These are phyloP conservation scores for Plecotus auritus DNA, from an alignment of 2,113 vertebrate genomes.

Conservation along the genomic window DNA sequence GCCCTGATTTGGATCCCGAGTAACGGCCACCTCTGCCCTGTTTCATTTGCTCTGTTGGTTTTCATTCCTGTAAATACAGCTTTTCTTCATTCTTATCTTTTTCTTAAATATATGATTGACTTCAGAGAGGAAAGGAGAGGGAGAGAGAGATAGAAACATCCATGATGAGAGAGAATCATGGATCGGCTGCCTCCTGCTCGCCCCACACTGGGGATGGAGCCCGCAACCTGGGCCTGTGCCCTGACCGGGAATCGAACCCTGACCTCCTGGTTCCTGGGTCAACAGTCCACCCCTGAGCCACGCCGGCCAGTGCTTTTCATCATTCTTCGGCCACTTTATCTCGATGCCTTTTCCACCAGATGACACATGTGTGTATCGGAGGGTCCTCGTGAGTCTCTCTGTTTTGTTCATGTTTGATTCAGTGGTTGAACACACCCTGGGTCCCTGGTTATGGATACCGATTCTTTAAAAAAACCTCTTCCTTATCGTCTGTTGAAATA, in stretches of 20 bases:
- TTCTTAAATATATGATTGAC: too few species aligned
- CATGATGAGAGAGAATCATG: too few species aligned
- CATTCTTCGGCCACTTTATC: background rate
- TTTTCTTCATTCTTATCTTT: background rate
- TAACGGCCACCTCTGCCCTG: background rate
- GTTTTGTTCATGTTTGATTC: background rate
- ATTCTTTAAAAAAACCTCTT: background rate
- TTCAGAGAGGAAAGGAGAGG: too few species aligned
- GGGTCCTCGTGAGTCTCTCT: background rate
- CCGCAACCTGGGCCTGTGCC: too few species aligned
- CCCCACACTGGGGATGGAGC: too few species aligned
- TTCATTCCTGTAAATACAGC: background rate
- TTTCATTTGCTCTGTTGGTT: background rate
- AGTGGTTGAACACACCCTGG: background rate
- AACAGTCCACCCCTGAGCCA: too few species aligned
- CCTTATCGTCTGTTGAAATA: background rate
- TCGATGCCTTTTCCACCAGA: background rate
- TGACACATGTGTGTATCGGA: background rate
- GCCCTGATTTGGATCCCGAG: background rate
- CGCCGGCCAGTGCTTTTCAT: background rate
- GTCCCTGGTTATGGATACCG: background rate
- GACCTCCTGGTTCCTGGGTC: too few species aligned
- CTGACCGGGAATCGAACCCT: too few species aligned
- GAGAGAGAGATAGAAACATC: too few species aligned
- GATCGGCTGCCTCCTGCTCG: too few species aligned